Conservation (phyloP, 2,888 invertebrate genomes). For the Eupeodes latifasciatus region DNA sequence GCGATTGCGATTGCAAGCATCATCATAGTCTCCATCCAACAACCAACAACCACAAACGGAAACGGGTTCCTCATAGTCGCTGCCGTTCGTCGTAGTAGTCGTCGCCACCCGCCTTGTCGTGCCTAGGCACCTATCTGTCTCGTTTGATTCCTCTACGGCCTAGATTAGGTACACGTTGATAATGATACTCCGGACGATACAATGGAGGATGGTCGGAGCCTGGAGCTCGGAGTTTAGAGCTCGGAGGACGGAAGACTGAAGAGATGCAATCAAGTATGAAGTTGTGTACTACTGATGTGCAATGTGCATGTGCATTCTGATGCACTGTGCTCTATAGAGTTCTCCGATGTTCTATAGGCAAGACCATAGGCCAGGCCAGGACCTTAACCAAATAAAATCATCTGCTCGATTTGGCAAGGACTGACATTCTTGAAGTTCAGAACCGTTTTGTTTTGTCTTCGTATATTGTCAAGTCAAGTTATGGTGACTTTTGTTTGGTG, state of each 20-base stretch:
- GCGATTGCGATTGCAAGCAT: not conserved
- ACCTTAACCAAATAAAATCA: slow-evolving; percentile 73
- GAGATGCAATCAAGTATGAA: slow-evolving; percentile 57
- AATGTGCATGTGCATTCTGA: not conserved
- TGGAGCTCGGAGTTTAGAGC: too few relatives aligned
- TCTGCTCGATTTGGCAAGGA: slow-evolving; percentile 73
- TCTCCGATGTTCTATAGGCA: not conserved
- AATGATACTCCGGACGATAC: slow-evolving; percentile 51
- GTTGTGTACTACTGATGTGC: slow-evolving; percentile 28
- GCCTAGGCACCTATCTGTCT: slow-evolving; percentile 76
- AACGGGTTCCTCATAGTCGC: slow-evolving; percentile 29
- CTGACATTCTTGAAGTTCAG: slow-evolving; percentile 72
- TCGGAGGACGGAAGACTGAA: not conserved
- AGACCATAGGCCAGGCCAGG: slow-evolving; percentile 26
- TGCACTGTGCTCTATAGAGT: too few relatives aligned
- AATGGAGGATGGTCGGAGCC: not conserved
- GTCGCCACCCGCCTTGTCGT: slow-evolving; percentile 7
- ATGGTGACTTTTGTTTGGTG: slow-evolving; percentile 15
- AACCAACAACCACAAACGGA: not conserved
- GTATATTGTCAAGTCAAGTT: slow-evolving; percentile 27
- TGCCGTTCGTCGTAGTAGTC: not conserved
- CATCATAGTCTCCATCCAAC: slow-evolving; percentile 1
- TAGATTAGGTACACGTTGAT: slow-evolving; percentile 72
- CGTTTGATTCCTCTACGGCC: slow-evolving; percentile 74
- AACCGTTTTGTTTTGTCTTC: slow-evolving; percentile 72